Evolutionary conservation across 2,113 vertebrate species (phyloP).

Genomic region (Arvicanthis niloticus): DNA sequence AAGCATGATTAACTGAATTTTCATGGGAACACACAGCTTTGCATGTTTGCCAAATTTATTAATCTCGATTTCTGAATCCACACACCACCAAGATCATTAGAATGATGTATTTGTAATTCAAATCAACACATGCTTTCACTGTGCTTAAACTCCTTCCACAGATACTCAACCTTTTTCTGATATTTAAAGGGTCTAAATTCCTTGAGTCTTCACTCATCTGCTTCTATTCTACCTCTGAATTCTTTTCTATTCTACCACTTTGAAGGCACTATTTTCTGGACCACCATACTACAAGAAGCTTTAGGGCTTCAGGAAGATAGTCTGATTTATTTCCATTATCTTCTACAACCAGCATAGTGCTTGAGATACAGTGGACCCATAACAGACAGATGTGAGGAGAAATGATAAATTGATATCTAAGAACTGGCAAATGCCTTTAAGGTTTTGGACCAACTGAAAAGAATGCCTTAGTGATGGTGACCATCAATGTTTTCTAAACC

Average conservation of each 20-base stretch:
- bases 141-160: background rate
- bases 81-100: background rate
- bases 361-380: background rate
- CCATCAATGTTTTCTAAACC: background rate
- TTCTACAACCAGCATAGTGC: accelerated
- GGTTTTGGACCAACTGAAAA: background rate
- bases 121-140: background rate
- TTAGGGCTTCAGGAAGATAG: accelerated
- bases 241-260: background rate
- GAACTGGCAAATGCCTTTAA: background rate
- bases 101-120: background rate
- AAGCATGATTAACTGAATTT: background rate
- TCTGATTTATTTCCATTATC: background rate
- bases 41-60: background rate
- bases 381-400: background rate
- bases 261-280: accelerated
- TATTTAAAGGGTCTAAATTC: background rate
- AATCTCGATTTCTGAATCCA: background rate
- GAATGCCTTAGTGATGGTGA: background rate
- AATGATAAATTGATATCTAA: background rate
- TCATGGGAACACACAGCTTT: background rate
- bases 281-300: accelerated
- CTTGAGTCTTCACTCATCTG: background rate
- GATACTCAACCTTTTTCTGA: background rate
- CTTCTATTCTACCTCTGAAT: background rate